Evolutionary conservation across 2,797 vertebrate genomes (phyloP).

Genomic region (Arnoldichthys spilopterus): DNA sequence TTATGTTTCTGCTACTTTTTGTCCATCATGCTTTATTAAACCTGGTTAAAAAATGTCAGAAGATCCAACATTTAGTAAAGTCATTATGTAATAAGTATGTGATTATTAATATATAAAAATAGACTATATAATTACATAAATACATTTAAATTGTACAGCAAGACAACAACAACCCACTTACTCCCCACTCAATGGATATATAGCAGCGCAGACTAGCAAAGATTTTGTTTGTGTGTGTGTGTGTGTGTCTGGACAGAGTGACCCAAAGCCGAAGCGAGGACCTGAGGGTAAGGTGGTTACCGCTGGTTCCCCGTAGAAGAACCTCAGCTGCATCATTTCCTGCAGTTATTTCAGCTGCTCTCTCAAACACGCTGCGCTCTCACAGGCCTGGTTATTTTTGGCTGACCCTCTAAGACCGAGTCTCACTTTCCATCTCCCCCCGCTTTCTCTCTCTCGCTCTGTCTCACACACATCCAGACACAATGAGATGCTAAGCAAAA

Average conservation of each 20-base stretch:
- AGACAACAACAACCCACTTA: no score
- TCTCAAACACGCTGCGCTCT: constrained; percentile 62
- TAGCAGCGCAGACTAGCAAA: no score
- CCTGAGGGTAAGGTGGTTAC: constrained; percentile 16
- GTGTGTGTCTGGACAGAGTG: not conserved
- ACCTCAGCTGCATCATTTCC: constrained; percentile 61
- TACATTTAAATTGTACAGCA: no score
- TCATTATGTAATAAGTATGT: no score
- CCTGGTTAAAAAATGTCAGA: no score
- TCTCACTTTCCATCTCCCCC: not conserved
- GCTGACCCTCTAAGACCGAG: constrained; percentile 55
- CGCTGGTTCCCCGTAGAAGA: constrained; percentile 32
- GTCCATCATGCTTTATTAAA: no score
- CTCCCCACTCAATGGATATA: no score
- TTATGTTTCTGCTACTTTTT: no score
- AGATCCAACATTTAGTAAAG: no score
- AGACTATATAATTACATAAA: no score
- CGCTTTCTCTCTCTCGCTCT: not conserved
- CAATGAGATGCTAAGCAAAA: constrained; percentile 17
- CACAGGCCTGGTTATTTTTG: constrained; percentile 76
- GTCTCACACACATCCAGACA: not conserved
- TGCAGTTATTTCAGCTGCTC: constrained; percentile 57
- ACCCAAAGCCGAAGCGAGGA: not conserved
- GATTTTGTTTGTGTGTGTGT: not conserved
- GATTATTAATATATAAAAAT: no score